Evolutionary conservation across 2,113 vertebrate species (phyloP), one percentile per base, ranked within the genome.

Genomic region (Phrynocephalus versicolor): DNA sequence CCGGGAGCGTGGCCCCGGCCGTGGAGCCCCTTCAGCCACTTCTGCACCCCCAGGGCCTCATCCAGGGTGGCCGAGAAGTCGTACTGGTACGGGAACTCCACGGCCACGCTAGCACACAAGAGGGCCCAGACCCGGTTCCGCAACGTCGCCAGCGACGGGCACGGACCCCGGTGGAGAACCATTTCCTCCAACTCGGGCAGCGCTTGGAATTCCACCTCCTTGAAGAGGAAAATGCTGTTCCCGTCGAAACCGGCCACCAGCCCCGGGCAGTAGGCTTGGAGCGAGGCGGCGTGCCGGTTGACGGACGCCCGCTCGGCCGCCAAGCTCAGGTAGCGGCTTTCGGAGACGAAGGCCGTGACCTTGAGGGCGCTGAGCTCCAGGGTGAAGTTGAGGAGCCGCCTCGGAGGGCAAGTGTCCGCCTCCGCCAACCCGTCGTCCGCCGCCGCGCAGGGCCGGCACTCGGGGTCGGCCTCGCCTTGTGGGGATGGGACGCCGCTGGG

Each of bases 31-130:
- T 98, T 99, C 78, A 99, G 93, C 99, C 99, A 99, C 90, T 99
- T 99, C 95, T 99, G 98, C 85, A 98, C 97, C 0, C 97, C 97
- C 77, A 99, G 96, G 0, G 97, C 97, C 81, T 97, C 96, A 8
- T 99, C 99, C 73, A 99, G 96, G 7, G 98, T 98, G 88, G 91
- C 95, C 19, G 98, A 99, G 94, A 99, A 98, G 86, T 99, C 97
- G 25, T 99, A 99, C 90, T 98, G 98, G 90, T 98, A 99, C 13
- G 98, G 99, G 89, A 99, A 98, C 93, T 99, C 98, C 1, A 98
- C 93, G 33, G 96, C 90, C 19, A 98, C 85, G 2, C 94, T 97
- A 35, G 97, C 97, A 1, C 97, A 95, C 37, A 96, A 96, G 82
- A 99, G 94, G 33, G 97, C 95, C 98, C 98, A 99, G 85, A 97